Evolutionary conservation across 2,797 vertebrate genomes (phyloP).

Genomic region (Parauchenoglanis punctatus): DNA sequence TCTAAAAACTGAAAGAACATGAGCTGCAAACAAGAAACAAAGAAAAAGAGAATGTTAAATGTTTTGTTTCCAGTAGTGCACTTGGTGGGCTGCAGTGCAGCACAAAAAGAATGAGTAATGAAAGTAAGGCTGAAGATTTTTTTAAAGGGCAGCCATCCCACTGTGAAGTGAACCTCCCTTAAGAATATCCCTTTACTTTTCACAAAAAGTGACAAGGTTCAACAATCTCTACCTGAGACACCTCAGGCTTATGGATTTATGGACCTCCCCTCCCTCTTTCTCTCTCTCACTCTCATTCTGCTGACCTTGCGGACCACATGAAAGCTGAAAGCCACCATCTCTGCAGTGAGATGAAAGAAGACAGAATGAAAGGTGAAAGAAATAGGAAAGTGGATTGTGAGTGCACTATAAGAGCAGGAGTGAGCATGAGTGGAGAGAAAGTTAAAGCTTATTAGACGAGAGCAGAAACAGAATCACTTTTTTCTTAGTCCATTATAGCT

Average conservation of each 20-base stretch:
- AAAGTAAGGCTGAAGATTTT: slow-evolving; percentile 12
- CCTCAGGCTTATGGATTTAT: slow-evolving; percentile 27
- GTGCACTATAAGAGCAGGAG: neutral
- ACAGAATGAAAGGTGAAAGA: slow-evolving; percentile 6
- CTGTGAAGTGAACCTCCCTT: slow-evolving; percentile 15
- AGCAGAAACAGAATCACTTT: neutral
- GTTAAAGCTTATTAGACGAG: slow-evolving; percentile 26
- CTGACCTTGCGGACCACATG: slow-evolving; percentile 27
- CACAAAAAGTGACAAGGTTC: slow-evolving; percentile 14
- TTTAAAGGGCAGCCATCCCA: slow-evolving; percentile 26
- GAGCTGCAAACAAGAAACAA: neutral
- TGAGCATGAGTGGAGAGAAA: neutral
- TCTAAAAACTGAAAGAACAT: neutral
- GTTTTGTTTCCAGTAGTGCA: slow-evolving; percentile 7
- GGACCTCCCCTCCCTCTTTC: neutral
- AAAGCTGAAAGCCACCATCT: slow-evolving; percentile 33
- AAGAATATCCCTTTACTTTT: slow-evolving; percentile 26
- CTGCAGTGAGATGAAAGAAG: slow-evolving; percentile 22
- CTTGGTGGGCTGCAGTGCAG: slow-evolving; percentile 17
- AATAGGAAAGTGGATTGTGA: slow-evolving; percentile 7
- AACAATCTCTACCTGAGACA: slow-evolving; percentile 28
- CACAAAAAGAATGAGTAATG: slow-evolving; percentile 22
- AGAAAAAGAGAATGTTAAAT: neutral
- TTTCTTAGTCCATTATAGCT: neutral
- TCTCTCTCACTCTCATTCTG: neutral